Conservation (phyloP, 2,113 vertebrate species). For the Saccopteryx leptura region DNA sequence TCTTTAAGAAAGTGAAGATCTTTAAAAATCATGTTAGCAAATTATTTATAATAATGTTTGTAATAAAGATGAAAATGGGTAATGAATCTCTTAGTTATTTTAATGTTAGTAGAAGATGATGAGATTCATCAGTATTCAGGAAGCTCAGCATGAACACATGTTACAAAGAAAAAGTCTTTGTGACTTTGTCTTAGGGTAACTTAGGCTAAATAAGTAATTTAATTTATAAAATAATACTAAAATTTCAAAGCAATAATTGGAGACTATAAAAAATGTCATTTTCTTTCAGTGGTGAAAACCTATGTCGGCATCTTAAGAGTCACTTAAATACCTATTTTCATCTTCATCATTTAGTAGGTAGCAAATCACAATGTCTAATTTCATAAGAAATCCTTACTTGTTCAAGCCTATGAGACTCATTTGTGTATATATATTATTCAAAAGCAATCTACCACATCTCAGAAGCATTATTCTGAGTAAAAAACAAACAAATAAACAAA, state of each 20-base stretch:
- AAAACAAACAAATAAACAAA: neutral
- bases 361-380: slow-evolving; percentile 25
- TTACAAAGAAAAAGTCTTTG: slow-evolving; percentile 9
- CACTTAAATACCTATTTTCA: slow-evolving; percentile 7
- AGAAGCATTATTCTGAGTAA: neutral
- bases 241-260: slow-evolving; percentile 18
- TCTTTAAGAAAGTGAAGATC: slow-evolving; percentile 46
- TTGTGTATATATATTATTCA: slow-evolving; percentile 4
- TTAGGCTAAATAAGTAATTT: slow-evolving; percentile 18
- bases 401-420: neutral
- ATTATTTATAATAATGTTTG: neutral
- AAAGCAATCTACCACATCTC: neutral
- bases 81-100: neutral
- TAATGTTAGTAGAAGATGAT: neutral
- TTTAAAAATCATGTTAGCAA: neutral
- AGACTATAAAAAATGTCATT: neutral
- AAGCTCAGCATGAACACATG: neutral
- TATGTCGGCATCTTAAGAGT: neutral
- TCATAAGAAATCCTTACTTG: slow-evolving; percentile 58
- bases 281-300: neutral
- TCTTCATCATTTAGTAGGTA: neutral
- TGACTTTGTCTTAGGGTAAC: neutral
- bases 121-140: neutral
- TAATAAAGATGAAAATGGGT: neutral
- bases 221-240: slow-evolving; percentile 55